Evolutionary conservation across 2,888 invertebrate species (phyloP), one percentile per base, ranked within the genome.

Genomic region (Amiota minor): DNA sequence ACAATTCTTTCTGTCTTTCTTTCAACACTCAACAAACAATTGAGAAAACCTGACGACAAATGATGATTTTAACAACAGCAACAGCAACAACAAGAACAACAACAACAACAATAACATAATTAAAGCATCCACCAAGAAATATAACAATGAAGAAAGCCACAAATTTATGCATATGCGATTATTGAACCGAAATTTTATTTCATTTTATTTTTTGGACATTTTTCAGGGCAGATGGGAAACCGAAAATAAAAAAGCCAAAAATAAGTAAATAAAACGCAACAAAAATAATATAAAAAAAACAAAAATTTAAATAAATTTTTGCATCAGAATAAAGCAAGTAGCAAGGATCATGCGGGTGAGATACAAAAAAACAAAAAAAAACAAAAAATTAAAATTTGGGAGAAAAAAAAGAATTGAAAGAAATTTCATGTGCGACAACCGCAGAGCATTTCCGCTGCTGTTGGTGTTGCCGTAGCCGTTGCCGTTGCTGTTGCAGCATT

Each of bases 401-500:
- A 6, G 6, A 35, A 35, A 35, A 35, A 59, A 59, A 59, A 59
- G 14, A 62, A 62, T 35, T 35, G 45, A n/a, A 59, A 59, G 65
- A 16, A 47, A 50, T 11, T 68, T 18, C 23, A 20, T 50, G 49
- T 67, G 67, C 12, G 65, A 11, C 67, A 49, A 68, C 67, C 67
- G 67, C 67, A 68, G 50, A 49, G 67, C 67, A 68, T 53, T 68
- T 68, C 67, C 67, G 67, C 20, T 68, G 67, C 23, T 68, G 53
- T 68, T 45, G 14, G 14, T 18, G 62, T 35, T 12, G 62, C 3
- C 12, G 35, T n/a, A 14, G 10, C 12, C 9, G 62, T 35, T 45
- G 14, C 59, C 4, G 59, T 59, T 18, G 3, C 59, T 11, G 59
- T 35, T 35, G 9, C 59, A 18, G 20, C 59, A 12, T 20, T 20